phyloP scores from a whole-genome alignment of 2,797 vertebrate species.

The Ambastaia sidthimunki region DNA sequence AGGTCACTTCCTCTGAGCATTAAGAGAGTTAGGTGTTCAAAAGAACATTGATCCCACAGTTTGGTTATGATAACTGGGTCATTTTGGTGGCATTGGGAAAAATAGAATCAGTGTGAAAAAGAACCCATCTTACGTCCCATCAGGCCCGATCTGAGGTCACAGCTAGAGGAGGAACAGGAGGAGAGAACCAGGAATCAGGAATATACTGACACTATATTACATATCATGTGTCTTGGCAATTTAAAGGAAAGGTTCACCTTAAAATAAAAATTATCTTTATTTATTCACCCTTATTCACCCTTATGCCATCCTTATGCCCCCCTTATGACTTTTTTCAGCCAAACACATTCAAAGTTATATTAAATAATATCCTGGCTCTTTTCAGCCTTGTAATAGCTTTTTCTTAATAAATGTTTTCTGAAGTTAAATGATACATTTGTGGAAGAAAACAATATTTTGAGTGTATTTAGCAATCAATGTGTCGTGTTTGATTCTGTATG shows the following conservation, averaged over 20 bases:
- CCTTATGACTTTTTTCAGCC: too few relatives aligned
- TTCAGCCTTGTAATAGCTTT: too few relatives aligned
- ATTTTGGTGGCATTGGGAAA: constrained; percentile 32
- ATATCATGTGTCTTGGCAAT: background rate
- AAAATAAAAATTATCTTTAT: too few relatives aligned
- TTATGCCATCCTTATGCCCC: too few relatives aligned
- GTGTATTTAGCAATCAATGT: too few relatives aligned
- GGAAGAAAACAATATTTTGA: too few relatives aligned
- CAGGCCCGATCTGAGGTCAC: constrained; percentile 69
- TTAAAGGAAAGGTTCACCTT: background rate
- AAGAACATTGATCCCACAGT: constrained; percentile 24
- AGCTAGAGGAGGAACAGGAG: constrained; percentile 70
- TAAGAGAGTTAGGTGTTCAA: constrained; percentile 43
- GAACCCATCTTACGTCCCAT: constrained; percentile 67
- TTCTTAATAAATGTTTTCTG: too few relatives aligned
- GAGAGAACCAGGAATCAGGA: constrained; percentile 58
- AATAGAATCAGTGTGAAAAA: constrained; percentile 50
- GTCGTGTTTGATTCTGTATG: too few relatives aligned
- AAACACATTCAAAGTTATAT: too few relatives aligned
- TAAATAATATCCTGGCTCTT: too few relatives aligned
- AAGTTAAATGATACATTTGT: too few relatives aligned
- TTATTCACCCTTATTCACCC: too few relatives aligned
- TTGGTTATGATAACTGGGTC: constrained; percentile 37
- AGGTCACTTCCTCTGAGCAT: constrained; percentile 28
- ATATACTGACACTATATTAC: constrained; percentile 31